Evolutionary conservation across 2,888 invertebrate genomes (phyloP), one percentile per base, ranked within the genome.

Genomic region (Platerodrilus igneus): DNA sequence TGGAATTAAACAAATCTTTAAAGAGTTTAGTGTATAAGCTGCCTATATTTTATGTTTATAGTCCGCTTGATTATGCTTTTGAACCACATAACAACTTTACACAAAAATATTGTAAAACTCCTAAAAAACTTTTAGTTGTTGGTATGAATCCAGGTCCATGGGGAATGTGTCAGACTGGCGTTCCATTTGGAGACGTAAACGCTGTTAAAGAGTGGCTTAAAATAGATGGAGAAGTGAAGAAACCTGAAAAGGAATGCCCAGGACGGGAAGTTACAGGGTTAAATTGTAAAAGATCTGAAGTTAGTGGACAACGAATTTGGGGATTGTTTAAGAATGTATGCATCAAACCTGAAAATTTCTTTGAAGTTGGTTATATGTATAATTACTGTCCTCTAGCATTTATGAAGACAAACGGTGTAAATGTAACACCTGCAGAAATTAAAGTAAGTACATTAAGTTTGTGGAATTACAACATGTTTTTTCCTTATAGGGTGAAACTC

Each of bases 71-170:
- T 45, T 94, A 95, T 68, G 94, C 94, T 1, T 76, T 74, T 44
- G 72, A 81, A 37, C 75, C 88, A 10, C 90, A 91, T 68, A 76
- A 79, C 52, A 74, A 77, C 52, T 95, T 86, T 67, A 74, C 90
- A 7, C 68, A 72, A 48, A 83, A 79, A 60, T 88, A 77, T 64
- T 84, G 85, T 54, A 74, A 68, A 38, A 71, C 74, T 1, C 65
- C 66, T 11, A 91, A 89, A 65, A 73, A 74, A 48, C 71, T 95
- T 23, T 68, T 95, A 52, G 88, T 89, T 61, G 74, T 95, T 43
- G 94, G 94, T 3, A 92, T 95, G 88, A 95, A 95, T 70, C 93
- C 94, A 8, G 94, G 94, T n/a, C 92, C 93, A 0, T 92, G 85
- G 82, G 94, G 94, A 47, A 94, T 94, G 94, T 86, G 85, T 16